Evolutionary conservation across 2,888 invertebrate genomes (phyloP), one percentile per base, ranked within the genome.

Genomic region (Bibio marci): DNA sequence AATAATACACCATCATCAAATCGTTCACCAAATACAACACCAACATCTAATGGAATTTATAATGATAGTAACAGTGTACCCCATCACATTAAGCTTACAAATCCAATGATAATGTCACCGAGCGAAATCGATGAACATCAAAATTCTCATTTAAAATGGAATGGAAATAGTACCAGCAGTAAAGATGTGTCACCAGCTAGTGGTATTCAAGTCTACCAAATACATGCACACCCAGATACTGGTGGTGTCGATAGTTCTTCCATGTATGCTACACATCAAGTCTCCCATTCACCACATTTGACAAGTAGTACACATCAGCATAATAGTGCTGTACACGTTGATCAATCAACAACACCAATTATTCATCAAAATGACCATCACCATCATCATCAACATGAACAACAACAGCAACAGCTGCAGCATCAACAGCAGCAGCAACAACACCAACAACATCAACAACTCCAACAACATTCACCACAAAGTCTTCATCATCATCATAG

Each of bases 21-120:
- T 14, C 17, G 47, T 44, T 63, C 54, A 14, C 59, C 54, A 15
- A 56, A 52, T 35, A 52, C 52, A 42, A 59, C 60, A 39, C 63
- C 56, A 25, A 55, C 56, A 46, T 14, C 30, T 13, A 57, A 66
- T 56, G 44, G 64, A 47, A 41, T 54, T 54, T 50, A 35, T 47
- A 41, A 35, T 45, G 47, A 40, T 30, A 26, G 12, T 30, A 14
- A n/a, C 12, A 32, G 17, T 15, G 14, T 12, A 22, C 12, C 37
- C 11, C 39, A 37, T 30, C 43, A 43, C 27, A 32, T 41, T 26
- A 39, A 43, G 35, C 25, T 41, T 15, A 22, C 40, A n/a, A 43
- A 43, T 25, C 43, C 42, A 32, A 41, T 41, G 8, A 37, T 34
- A n/a, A 28, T 40, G 43, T 40, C 43, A 14, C 40, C 43, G 8